A percentile compares a stretch with the other conserved stretches of the same genome.
phyloP scores from a whole-genome alignment of 64 coral and sea anemone species.

The Catalaphyllia jardinei region DNA sequence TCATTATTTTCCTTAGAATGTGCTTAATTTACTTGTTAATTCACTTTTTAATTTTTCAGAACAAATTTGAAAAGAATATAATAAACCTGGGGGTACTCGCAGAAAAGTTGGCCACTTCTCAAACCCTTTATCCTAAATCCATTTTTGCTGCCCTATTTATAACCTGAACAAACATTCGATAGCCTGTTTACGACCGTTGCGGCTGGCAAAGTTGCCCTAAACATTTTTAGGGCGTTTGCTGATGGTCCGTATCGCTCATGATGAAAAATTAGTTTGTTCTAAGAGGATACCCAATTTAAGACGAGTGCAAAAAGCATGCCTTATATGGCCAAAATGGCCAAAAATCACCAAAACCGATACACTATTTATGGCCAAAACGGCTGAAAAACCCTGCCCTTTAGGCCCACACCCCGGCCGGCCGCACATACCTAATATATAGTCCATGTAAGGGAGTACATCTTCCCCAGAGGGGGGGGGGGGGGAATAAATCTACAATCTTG shows the following conservation, averaged over 20 bases:
- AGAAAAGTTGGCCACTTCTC: background rate
- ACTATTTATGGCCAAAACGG: background rate
- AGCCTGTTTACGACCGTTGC: slow-evolving; percentile 1
- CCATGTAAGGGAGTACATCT: background rate
- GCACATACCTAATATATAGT: background rate
- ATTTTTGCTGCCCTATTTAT: background rate
- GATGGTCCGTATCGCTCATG: background rate
- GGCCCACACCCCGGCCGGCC: no score
- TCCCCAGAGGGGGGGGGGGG: no score
- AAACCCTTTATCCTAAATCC: background rate
- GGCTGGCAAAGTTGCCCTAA: slow-evolving; percentile 5
- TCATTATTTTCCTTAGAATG: background rate
- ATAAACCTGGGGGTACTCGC: background rate
- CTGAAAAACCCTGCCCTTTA: background rate
- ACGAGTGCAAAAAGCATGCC: background rate
- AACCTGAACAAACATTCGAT: background rate
- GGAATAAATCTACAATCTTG: no score
- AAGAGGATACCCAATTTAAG: background rate
- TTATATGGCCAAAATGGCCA: background rate
- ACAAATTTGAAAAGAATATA: background rate
- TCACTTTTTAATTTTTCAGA: background rate
- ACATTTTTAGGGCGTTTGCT: background rate
- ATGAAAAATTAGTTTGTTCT: slow-evolving; percentile 6
- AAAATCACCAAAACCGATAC: background rate
- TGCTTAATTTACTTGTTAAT: background rate